Evolutionary conservation across 2,797 vertebrate species (phyloP), one percentile per base, ranked within the genome.

Genomic region (Hemibagrus guttatus): DNA sequence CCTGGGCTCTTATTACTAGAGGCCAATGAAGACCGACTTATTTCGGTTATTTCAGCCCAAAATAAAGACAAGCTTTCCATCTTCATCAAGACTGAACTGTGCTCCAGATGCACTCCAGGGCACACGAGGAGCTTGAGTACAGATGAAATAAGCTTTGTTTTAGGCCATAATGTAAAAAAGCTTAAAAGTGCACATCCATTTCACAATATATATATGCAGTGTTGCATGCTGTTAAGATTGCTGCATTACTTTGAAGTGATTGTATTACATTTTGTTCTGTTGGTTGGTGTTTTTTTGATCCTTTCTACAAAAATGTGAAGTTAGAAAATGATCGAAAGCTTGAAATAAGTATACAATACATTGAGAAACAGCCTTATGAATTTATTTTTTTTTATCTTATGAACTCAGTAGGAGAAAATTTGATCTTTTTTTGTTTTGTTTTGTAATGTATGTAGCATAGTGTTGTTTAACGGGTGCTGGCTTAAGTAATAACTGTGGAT

Each of bases 1-100:
- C 52, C 54, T 84, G 63, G 54, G n/a, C n/a, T 84, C 42, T 79
- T 79, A 84, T 79, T 61, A 84, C 84, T 58, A 79, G 39, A 56
- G 23, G 42, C 17, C 16, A 56, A 23, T 71, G 64, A 61, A 78
- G 64, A 71, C 21, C 8, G 54, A 21, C 52, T 23, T 79, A 52
- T 61, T 68, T 39, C 68, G 11, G 72, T 80, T 52, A 46, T 46
- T 46, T 49, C 46, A 61, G 28, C 12, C 14, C 74, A 66, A 72
- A 54, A 79, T n/a, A 80, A 63, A 78, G 86, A 46, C 72, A 78
- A 79, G 81, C 52, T 58, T 68, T 71, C n/a, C 14, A 35, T 78
- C 49, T 59, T 83, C 63, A 76, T 84, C 14, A 71, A 49, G 17
- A 28, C 61, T 31, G 46, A 78, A 72, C 72, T 58, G 81, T 83